Percentiles rank a stretch among this genome's conserved stretches.
phyloP scores from a whole-genome alignment of 2,888 invertebrate species.

The Anagyrus pseudococci region DNA sequence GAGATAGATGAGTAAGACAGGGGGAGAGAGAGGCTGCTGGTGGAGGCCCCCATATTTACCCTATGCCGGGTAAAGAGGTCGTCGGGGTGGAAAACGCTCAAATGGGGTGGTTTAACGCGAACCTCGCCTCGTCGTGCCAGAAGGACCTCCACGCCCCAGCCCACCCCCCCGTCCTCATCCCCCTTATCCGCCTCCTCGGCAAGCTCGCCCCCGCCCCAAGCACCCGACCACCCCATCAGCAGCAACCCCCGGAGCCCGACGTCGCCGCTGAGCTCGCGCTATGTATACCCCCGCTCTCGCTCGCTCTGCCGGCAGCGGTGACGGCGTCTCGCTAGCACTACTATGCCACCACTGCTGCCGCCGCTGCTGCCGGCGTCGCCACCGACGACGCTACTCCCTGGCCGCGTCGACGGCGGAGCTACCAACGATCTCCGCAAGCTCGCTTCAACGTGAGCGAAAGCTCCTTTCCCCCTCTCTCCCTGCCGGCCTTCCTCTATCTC shows the following conservation, averaged over 20 bases:
- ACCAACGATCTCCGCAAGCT: neutral
- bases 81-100: constrained; percentile 62
- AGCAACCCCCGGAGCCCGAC: neutral
- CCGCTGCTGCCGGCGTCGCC: constrained; percentile 1
- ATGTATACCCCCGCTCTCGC: no score
- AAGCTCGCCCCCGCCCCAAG: neutral
- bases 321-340: constrained; percentile 1
- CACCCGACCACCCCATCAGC: neutral
- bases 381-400: neutral
- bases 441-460: neutral
- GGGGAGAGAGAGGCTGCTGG: constrained; percentile 29
- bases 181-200: constrained; percentile 6
- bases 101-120: constrained; percentile 63
- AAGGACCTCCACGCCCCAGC: constrained; percentile 52
- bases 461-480: neutral
- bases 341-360: constrained; percentile 1
- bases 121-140: constrained; percentile 59
- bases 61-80: constrained; percentile 59
- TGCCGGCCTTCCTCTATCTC: neutral
- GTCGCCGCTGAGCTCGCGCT: constrained; percentile 10
- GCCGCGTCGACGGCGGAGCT: neutral
- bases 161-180: constrained; percentile 10
- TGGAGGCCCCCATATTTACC: constrained; percentile 50
- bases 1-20: neutral
- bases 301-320: constrained; percentile 1